Evolutionary conservation across 2,113 vertebrate species (phyloP), one percentile per base, ranked within the genome.

Genomic region (Miniopterus natalensis): DNA sequence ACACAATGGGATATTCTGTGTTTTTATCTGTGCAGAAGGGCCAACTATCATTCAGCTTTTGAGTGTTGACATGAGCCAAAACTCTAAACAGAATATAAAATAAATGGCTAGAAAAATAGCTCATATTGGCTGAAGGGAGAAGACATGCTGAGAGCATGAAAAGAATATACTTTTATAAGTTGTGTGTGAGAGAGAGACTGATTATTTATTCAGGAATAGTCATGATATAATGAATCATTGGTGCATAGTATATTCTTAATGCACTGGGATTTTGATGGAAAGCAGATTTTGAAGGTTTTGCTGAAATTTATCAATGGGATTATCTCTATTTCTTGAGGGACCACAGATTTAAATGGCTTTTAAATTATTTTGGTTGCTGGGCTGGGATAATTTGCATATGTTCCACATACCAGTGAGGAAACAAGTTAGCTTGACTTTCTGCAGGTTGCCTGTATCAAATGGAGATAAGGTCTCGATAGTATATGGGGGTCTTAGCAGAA

Each of bases 291-390:
- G 42, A 75, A 75, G 65, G 1, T 59, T 95, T 66, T 92, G 15
- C 36, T 94, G 27, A 92, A 78, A 59, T 80, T 66, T 70, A 57
- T 88, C 36, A 70, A 20, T 89, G n/a, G 20, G 13, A 83, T 88
- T 84, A 71, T 78, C 36, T 13, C 53, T 75, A 12, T 40, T 86
- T 85, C 45, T 94, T 91, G 27, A 59, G 74, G 13, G 11, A 66
- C 0, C 2, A 81, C 7, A 73, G 29, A 66, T 71, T 75, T 78
- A 55, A 40, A 42, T 74, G 15, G 21, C 27, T 84, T 85, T 94
- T 36, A 83, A 83, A 68, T 63, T 61, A 70, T 31, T 88, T 85
- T 83, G 4, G 1, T 89, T 81, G 45, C 27, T 68, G 42, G 17
- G 5, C 31, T 36, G 25, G 3, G 3, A 47, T 57, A 15, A 86